Conservation (phyloP, 2,888 invertebrate species). For the Byasa hedistus region DNA sequence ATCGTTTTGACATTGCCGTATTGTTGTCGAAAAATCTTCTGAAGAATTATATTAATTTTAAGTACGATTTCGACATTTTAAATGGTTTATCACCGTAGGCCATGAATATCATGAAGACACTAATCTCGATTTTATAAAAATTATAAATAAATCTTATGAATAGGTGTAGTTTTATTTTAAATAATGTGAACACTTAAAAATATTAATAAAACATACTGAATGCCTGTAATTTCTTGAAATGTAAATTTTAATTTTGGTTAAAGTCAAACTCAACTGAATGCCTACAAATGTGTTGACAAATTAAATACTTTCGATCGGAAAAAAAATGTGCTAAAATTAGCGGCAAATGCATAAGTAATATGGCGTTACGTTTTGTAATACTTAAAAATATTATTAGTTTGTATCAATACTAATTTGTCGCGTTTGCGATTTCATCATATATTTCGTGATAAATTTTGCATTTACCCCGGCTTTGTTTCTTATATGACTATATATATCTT, state of each 20-base stretch:
- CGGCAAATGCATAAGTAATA: slow-evolving; percentile 25
- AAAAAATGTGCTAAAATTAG: slow-evolving; percentile 11
- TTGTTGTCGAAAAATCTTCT: too few relatives aligned
- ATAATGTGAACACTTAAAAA: slow-evolving; percentile 12
- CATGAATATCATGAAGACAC: background rate
- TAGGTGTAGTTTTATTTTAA: too few relatives aligned
- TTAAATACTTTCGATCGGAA: background rate
- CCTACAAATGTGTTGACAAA: background rate
- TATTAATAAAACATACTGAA: slow-evolving; percentile 8
- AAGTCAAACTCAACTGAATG: background rate
- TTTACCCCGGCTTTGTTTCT: slow-evolving; percentile 24
- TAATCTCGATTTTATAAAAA: background rate
- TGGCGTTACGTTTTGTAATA: slow-evolving; percentile 26
- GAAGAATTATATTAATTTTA: too few relatives aligned
- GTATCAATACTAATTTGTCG: slow-evolving; percentile 16
- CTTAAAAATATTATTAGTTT: slow-evolving; percentile 31
- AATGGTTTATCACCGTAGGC: too few relatives aligned
- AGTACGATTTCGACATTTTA: too few relatives aligned
- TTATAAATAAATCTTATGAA: background rate
- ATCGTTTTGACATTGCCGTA: too few relatives aligned
- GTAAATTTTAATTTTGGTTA: background rate
- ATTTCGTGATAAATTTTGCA: slow-evolving; percentile 21
- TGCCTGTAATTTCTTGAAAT: slow-evolving; percentile 8
- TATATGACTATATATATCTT: slow-evolving; percentile 32
- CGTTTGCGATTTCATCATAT: slow-evolving; percentile 2